Base-by-base conservation (phyloP, 2,113 vertebrate genomes). In the Chunga burmeisteri region DNA sequence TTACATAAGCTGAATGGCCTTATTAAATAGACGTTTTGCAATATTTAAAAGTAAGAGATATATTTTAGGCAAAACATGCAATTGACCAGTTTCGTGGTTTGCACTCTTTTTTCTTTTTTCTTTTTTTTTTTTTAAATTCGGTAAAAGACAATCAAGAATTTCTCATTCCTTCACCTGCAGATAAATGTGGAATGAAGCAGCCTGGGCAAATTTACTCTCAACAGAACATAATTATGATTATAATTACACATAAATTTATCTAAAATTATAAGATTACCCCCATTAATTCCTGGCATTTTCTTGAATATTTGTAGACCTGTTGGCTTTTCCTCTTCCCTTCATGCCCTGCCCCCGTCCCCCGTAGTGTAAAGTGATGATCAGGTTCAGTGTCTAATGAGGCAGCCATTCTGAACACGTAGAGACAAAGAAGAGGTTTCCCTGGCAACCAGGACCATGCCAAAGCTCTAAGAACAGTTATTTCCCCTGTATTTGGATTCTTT, bases 381-480 rank as follows among this genome's bases (percentile, higher is more conserved):
- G 95, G 95, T 95, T 97, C 96, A 96, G 93, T 82, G 90, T 96
- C 97, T 98, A 98, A 98, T 95, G 97, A 98, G 90, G 95, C 95
- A 97, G 97, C 96, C 97, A 98, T 98, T 98, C 98, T 81, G 96
- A 98, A 98, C 98, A 98, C 98, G 97, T 98, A 98, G 97, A 98
- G 98, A 98, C 98, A 98, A 98, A 98, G 98, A 97, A 52, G 97
- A 98, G 97, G 98, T 98, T 98, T 98, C 98, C 98, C 68, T 98
- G 96, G 98, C 98, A 98, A 98, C 98, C 7, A 90, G 95, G 92
- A 91, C 97, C 97, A 97, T 97, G 97, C 95, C 96, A 98, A 96
- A 98, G 96, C 98, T 97, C 96, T 97, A 88, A 90, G 93, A 98
- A 96, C 97, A 86, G 96, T 97, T 98, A 97, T 98, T 98, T 94